Base-by-base conservation (phyloP, 92 coral and sea anemone species). In the Zoanthus sansibaricus region DNA sequence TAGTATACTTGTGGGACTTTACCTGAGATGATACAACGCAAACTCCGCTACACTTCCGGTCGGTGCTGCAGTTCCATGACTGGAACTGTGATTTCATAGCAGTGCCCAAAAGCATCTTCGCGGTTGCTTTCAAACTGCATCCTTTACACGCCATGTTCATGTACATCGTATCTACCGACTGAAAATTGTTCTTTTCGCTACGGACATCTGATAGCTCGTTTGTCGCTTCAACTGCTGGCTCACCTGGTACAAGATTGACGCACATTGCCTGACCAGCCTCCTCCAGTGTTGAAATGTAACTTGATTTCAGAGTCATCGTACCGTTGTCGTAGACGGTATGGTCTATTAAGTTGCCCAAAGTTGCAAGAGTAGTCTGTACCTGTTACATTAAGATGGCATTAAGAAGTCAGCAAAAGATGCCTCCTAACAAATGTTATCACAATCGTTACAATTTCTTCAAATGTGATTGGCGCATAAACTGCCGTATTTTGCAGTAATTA, bases 11-110 rank as follows among this genome's bases (percentile, higher is more conserved):
- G 18, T 8, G 13, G 12, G 44, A 72, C 21, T 75, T 14, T 79
- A 93, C 95, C 95, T 93, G 94, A 9, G 92, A 83, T 11, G 96
- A 72, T 30, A 91, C 91, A 20, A 95, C 15, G 32, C 98, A 95
- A 8, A 91, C 93, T 32, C 98, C 96, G 76, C 93, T 89, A 79
- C 98, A 95, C 46, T 78, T 45, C 31, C 78, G 74, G 15, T 88
- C 92, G 31, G 69, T 89, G 21, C 14, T 20, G 33, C 98, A 95
- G 51, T 74, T 52, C 98, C 96, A 95, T 7, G 93, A 87, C 16
- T 72, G 88, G 79, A 89, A 95, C 9, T 68, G 25, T 0, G 87
- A 17, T 76, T 93, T 72, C 78, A 95, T 78, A 17, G 91, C 49
- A 47, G 62, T 25, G 6, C 98, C 98, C 9, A 93, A 93, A 68